Base-by-base conservation (phyloP, 1,140 invertebrate genomes). In the Hirudo medicinalis region DNA sequence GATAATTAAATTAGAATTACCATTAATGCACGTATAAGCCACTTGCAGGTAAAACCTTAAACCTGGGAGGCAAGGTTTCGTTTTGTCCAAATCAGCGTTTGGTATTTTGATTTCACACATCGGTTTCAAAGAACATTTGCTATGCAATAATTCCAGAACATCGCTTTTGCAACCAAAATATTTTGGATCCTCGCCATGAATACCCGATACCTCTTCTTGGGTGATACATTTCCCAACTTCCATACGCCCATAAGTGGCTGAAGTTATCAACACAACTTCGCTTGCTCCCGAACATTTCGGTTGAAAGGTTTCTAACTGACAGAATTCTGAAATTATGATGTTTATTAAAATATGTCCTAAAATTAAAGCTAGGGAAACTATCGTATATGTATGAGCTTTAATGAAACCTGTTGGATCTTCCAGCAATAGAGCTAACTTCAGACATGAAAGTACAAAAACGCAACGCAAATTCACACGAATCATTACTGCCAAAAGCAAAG, bases 101-200 rank as follows among this genome's bases (percentile, higher is more conserved):
- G 67, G 36, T 19, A 40, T 13, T 13, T 22, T 27, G 36, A 36
- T 22, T 43, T 69, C 67, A 69, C 67, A 69, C 2, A 8, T 11
- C 13, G 27, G 25, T 32, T 43, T 32, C n/a, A 27, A 27, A 13
- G 27, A 69, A n/a, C 67, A 69, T 22, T 32, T 43, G 25, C 15
- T 43, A 40, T 69, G 25, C 67, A 69, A 13, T 40, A 69, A 25
- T 43, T 27, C 25, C 27, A 32, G 36, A 32, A 69, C 67, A 40
- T 69, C 27, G 8, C 25, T 40, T n/a, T 27, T 22, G 36, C 67
- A 69, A 22, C 67, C 67, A 15, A 69, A 22, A 40, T 69, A 69
- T 29, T 32, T 13, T 32, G 57, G 57, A 63, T 63, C 20, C 19
- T 63, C 5, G 9, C 43, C 43, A 13, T 49, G 13, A 5, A 49